Evolutionary conservation across 2,113 vertebrate genomes (phyloP), one percentile per base, ranked within the genome.

Genomic region (Marmota monax): DNA sequence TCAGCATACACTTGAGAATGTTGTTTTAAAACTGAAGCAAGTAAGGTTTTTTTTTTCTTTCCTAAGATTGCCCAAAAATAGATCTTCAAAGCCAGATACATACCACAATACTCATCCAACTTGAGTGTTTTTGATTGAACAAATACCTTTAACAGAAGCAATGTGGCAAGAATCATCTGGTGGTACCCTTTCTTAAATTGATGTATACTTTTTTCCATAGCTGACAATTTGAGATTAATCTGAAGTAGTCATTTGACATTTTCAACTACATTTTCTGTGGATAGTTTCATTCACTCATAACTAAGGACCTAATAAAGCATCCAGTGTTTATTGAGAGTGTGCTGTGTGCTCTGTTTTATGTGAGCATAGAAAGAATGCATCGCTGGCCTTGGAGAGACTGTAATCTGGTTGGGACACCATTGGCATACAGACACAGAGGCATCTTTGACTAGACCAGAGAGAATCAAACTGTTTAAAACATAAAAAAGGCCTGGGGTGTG

Each of bases 71-170:
- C 45, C 42, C 65, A 80, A 32, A 80, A 51, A 58, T 70, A 84
- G 23, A 65, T 58, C 76, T 83, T 94, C 69, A 94, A 79, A 94
- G 74, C 32, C 45, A 76, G 27, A 84, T 79, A n/a, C 20, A 83
- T 20, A 74, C 22, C 37, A 73, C 16, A 88, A 45, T 53, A 92
- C 8, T 77, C 29, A 87, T 80, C 56, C 84, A 93, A 80, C 25
- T 18, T 76, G 22, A 91, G 13, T 89, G 67, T 42, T 92, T 96
- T 86, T 88, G 73, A 95, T 27, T 42, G 69, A 82, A 94, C 70
- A 95, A 86, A 90, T 78, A 86, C 79, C 58, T 93, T 95, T 90
- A 93, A 90, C 51, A 90, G 79, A 84, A 84, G 25, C 51, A 94
- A 20, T 84, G 8, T 70, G 84, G 56, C 56, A 88, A 76, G 27